Evolutionary conservation across 2,113 vertebrate genomes (phyloP), one percentile per base, ranked within the genome.

Genomic region (Rhadina sibilatrix): DNA sequence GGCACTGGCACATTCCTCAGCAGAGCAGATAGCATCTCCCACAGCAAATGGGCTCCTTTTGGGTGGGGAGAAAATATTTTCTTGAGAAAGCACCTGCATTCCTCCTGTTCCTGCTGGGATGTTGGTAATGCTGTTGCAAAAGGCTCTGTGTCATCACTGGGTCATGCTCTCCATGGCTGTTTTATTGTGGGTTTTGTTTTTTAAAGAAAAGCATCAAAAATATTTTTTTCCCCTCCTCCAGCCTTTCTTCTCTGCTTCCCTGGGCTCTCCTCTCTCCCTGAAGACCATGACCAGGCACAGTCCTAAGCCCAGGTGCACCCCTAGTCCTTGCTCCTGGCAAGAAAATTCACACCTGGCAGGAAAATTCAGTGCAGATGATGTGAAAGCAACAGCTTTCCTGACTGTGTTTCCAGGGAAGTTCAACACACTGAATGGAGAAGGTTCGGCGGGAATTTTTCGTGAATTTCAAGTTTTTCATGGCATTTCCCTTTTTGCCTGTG

Each of bases 41-140:
- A 10, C 15, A 1, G 71, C 38, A 71, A 25, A 93, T 10, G 31
- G 40, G 65, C 83, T 86, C 75, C 86, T 18, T n/a, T 53, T 13
- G 85, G 85, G 71, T 83, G 89, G 65, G 40, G 94, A 89, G 74
- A 68, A 92, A 77, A 52, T 82, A 75, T 71, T 92, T 91, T 84
- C 83, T 78, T 38, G 7, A 37, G 91, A 93, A 92, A 95, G 18
- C 10, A 13, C 2, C 66, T 46, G 64, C 74, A 83, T 97, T 96
- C 93, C 91, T 97, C 30, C 61, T 63, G 44, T 7, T 75, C 52
- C 72, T 82, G 60, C 91, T 0, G 69, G 60, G 83, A 44, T 46
- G 14, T 8, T 18, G 79, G 50, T 25, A n/a, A 93, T 27, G 79
- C 70, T 8, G 2, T 57, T 80, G 82, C 94, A 90, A 30, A 56